Conservation (phyloP, 2,797 vertebrate genomes). For the Sciurus vulgaris region DNA sequence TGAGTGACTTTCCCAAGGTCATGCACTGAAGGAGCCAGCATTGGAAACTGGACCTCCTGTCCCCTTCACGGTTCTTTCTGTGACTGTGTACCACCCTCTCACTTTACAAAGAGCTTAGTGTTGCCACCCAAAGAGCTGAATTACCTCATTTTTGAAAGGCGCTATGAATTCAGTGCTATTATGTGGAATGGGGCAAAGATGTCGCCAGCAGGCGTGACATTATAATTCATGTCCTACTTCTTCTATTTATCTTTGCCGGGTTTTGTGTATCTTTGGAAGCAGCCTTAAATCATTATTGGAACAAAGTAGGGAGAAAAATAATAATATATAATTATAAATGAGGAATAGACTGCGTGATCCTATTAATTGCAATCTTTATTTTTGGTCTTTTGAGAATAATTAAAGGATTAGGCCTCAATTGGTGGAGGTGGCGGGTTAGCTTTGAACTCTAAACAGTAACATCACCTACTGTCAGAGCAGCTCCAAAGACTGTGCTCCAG, state of each 20-base stretch:
- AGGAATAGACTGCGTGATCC: slow-evolving; percentile 62
- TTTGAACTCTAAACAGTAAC: slow-evolving; percentile 44
- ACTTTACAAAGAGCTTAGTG: slow-evolving; percentile 68
- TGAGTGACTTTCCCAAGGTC: slow-evolving; percentile 63
- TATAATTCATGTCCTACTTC: slow-evolving; percentile 72
- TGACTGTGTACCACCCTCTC: not conserved
- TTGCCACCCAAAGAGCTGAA: slow-evolving; percentile 68
- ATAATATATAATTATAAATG: slow-evolving; percentile 78
- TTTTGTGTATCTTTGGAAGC: slow-evolving; percentile 75
- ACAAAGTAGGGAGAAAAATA: slow-evolving; percentile 72
- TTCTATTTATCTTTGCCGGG: slow-evolving; percentile 73
- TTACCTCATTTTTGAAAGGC: slow-evolving; percentile 72
- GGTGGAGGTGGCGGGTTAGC: slow-evolving; percentile 49
- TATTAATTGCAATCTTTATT: slow-evolving; percentile 74
- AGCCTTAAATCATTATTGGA: slow-evolving; percentile 76
- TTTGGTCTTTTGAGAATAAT: slow-evolving; percentile 76
- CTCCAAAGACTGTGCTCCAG: slow-evolving; percentile 12
- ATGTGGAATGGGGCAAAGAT: slow-evolving; percentile 63
- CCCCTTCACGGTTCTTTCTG: not conserved
- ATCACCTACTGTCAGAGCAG: slow-evolving; percentile 50
- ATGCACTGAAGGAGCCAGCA: not conserved
- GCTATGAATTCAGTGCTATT: slow-evolving; percentile 75
- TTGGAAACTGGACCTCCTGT: not conserved
- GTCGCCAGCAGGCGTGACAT: slow-evolving; percentile 60
- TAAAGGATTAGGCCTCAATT: slow-evolving; percentile 54